Evolutionary conservation across 1,140 invertebrate genomes (phyloP), one percentile per base, ranked within the genome.

Genomic region (Reticulitermes speratus): DNA sequence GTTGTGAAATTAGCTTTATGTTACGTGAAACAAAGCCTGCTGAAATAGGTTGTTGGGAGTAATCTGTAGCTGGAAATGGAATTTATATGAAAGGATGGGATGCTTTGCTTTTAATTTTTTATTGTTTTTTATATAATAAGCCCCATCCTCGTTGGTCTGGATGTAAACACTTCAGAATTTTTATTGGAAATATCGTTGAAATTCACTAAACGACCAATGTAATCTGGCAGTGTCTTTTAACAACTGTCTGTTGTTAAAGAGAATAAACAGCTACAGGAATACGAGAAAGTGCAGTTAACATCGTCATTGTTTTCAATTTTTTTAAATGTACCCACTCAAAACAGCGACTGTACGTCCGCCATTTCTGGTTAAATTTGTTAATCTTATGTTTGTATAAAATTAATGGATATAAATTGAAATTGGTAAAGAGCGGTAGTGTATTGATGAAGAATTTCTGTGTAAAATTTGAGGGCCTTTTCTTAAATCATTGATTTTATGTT

Each of bases 1-100:
- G 65, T 30, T 75, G 65, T 25, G 65, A 30, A 75, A 75, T 75
- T 75, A 75, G 65, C n/a, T 75, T 30, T 75, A 75, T 75, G 65
- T 9, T 75, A 75, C 12, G 65, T 30, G n/a, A 75, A 55, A 75
- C 65, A 75, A 75, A 75, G 65, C 65, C n/a, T 75, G 65, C 11
- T 75, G 65, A 69, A 69, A 69, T 69, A 69, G 65, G n/a, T 69
- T 69, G 65, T 69, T 69, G n/a, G 23, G n/a, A 30, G 38, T n/a
- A 30, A 75, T 75, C 65, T 75, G 65, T 30, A 30, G 65, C 3
- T 30, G 65, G 25, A 25, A 75, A 30, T 75, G 65, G 65, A 75
- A 75, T 75, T 65, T 12, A 25, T 65, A 65, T 65, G 19, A 65
- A 65, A 23, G 59, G n/a, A 6, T n/a, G 65, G 65, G n/a, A 75